A percentile compares a stretch with the other conserved stretches of the same genome.
These are phyloP conservation scores for Clavelina lepadiformis DNA, from an alignment of 23 tunicate species.

Conservation along the genomic window DNA sequence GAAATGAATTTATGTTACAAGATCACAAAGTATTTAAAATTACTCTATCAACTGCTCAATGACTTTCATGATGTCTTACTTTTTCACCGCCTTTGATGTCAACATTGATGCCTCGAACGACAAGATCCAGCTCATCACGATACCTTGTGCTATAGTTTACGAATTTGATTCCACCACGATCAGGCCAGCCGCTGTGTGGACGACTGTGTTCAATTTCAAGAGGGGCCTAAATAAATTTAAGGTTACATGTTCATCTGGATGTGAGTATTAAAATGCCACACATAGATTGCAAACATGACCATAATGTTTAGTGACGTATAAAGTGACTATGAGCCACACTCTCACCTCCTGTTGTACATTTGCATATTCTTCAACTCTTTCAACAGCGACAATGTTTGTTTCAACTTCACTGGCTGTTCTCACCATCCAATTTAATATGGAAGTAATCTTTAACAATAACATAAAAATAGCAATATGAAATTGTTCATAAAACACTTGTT, in stretches of 20 bases:
- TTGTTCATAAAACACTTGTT: too few relatives aligned
- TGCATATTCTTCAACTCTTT: conserved; percentile 75
- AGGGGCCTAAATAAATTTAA: conserved; percentile 24
- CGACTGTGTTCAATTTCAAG: conserved; percentile 1
- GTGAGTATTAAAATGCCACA: too few relatives aligned
- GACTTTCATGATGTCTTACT: conserved; percentile 14
- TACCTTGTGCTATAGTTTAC: conserved; percentile 53
- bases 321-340: background rate
- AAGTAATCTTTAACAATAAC: conserved; percentile 53
- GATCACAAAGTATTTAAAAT: too few relatives aligned
- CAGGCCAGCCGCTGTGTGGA: conserved; percentile 45
- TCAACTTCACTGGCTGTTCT: conserved; percentile 79
- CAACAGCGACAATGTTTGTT: conserved; percentile 86
- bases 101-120: conserved; percentile 25
- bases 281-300: too few relatives aligned
- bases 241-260: too few relatives aligned
- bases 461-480: too few relatives aligned
- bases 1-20: too few relatives aligned
- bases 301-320: background rate
- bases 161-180: conserved; percentile 27
- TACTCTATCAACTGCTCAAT: too few relatives aligned
- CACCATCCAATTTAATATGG: conserved; percentile 90
- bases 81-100: conserved; percentile 52
- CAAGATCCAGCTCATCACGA: conserved; percentile 33
- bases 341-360: conserved; percentile 60